phyloP scores from a whole-genome alignment of 2,797 vertebrate species.

The Enteromius viviparus region DNA sequence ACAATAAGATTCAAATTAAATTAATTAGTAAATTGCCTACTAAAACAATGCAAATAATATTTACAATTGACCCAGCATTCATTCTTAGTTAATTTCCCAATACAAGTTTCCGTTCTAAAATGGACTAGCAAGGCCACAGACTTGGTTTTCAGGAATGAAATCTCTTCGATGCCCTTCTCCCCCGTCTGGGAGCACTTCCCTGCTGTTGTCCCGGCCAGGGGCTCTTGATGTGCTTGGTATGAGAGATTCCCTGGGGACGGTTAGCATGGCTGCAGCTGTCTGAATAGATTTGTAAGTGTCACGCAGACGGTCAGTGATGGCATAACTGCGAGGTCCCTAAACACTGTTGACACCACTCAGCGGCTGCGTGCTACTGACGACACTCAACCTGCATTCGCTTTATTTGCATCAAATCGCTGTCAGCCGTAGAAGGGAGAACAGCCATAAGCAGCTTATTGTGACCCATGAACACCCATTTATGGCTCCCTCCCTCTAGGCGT shows the following conservation, averaged over 20 bases:
- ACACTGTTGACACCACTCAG: constrained; percentile 66
- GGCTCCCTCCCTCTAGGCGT: constrained; percentile 15
- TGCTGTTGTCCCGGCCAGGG: background rate
- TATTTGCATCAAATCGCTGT: constrained; percentile 52
- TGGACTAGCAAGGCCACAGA: background rate
- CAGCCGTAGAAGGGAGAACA: constrained; percentile 17
- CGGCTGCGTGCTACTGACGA: constrained; percentile 64
- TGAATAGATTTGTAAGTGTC: constrained; percentile 68
- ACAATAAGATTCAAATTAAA: background rate
- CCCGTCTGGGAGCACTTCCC: constrained; percentile 10
- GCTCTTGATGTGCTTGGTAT: constrained; percentile 34
- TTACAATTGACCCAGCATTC: background rate
- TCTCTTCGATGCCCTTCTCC: background rate
- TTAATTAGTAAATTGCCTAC: background rate
- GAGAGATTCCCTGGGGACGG: constrained; percentile 67
- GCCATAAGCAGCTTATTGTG: constrained; percentile 21
- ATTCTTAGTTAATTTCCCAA: background rate
- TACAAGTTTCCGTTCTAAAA: background rate
- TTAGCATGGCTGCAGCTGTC: constrained; percentile 73
- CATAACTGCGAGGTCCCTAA: constrained; percentile 64
- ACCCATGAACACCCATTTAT: constrained; percentile 26
- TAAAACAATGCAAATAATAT: background rate
- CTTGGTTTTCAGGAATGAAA: background rate
- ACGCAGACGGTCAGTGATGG: constrained; percentile 64
- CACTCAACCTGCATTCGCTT: constrained; percentile 51